phyloP scores from a whole-genome alignment of 2,888 invertebrate species.

The Hedya salicella region DNA sequence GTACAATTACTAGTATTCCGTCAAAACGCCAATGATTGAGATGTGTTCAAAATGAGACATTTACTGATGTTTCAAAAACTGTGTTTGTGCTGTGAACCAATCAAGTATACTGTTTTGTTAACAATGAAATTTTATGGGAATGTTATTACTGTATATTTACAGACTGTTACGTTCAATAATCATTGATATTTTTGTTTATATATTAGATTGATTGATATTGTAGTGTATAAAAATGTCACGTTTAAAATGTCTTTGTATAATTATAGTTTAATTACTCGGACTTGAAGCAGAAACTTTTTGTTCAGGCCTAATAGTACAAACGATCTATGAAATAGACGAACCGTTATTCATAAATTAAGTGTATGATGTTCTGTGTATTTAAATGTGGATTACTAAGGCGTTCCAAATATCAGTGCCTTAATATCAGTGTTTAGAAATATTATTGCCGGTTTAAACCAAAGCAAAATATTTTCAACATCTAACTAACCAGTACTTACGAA shows the following conservation, averaged over 20 bases:
- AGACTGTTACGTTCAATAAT: background rate
- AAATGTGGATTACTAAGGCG: slow-evolving; percentile 43
- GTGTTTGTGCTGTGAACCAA: slow-evolving; percentile 27
- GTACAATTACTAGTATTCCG: slow-evolving; percentile 31
- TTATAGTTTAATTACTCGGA: background rate
- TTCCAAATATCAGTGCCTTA: slow-evolving; percentile 66
- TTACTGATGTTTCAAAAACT: slow-evolving; percentile 8
- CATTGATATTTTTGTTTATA: slow-evolving; percentile 1
- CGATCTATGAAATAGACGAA: slow-evolving; percentile 1
- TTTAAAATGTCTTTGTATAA: background rate
- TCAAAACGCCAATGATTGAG: background rate
- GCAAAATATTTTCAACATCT: slow-evolving; percentile 32
- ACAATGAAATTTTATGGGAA: slow-evolving; percentile 29
- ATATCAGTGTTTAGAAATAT: slow-evolving; percentile 51
- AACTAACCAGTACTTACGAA: background rate
- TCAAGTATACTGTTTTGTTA: slow-evolving; percentile 26
- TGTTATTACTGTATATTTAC: slow-evolving; percentile 29
- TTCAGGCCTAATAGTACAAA: slow-evolving; percentile 40
- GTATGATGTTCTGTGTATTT: slow-evolving; percentile 19
- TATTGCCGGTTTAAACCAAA: slow-evolving; percentile 44
- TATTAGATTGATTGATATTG: slow-evolving; percentile 8
- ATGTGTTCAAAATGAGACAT: slow-evolving; percentile 16
- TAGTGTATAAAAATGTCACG: background rate
- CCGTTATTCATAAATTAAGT: background rate
- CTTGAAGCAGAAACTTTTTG: background rate